A percentile compares a stretch with the other conserved stretches of the same genome.
Evolutionary conservation across 2,113 vertebrate genomes (phyloP).

Genomic region (Zapornia atra): DNA sequence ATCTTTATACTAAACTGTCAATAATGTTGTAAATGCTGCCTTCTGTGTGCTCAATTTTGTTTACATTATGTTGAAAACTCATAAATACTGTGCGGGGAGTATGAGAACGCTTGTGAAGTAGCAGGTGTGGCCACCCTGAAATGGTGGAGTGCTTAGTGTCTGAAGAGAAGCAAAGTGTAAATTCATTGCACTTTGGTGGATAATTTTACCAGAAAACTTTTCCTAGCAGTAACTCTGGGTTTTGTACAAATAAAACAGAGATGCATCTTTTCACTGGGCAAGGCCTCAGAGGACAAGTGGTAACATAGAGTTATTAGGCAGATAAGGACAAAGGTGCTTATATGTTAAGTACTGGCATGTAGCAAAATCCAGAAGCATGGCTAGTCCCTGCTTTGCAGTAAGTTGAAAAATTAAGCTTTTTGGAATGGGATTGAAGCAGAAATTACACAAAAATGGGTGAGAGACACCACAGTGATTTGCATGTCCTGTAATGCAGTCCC

Average conservation of each 20-base stretch:
- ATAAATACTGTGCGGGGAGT: neutral
- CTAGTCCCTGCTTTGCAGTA: neutral
- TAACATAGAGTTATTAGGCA: neutral
- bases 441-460: accelerated
- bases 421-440: neutral
- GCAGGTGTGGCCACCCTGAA: neutral
- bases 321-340: neutral
- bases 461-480: neutral
- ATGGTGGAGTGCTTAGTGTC: neutral
- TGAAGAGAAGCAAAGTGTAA: neutral
- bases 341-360: neutral
- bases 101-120: neutral
- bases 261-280: neutral
- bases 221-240: neutral
- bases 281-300: neutral
- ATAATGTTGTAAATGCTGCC: neutral
- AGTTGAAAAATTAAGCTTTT: neutral
- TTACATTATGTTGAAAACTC: neutral
- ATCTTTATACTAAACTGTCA: neutral
- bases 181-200: neutral
- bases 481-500: neutral
- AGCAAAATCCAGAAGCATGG: neutral
- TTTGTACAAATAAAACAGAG: accelerated
- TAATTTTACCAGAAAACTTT: neutral
- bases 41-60: neutral